Evolutionary conservation across 2,888 invertebrate species (phyloP).

Genomic region (Imbricaverruca yamaguchii): DNA sequence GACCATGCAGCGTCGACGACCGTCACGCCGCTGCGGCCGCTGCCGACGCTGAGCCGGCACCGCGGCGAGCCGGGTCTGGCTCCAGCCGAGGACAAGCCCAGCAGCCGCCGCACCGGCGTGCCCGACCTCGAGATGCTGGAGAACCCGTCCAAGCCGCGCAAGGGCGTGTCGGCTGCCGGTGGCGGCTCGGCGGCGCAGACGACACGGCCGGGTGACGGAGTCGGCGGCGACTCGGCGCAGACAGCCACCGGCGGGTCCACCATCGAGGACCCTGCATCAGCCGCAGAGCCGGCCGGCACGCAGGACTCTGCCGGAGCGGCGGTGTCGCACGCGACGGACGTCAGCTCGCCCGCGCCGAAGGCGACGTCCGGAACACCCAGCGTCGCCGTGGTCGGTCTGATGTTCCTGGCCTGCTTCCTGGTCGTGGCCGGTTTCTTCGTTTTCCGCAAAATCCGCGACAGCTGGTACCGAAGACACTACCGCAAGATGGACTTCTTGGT

Average conservation of each 20-base stretch:
- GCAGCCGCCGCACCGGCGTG: neutral
- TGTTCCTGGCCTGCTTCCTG: neutral
- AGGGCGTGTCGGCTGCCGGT: neutral
- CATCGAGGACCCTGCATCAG: neutral
- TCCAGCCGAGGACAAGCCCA: neutral
- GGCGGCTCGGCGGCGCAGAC: neutral
- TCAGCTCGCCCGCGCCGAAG: neutral
- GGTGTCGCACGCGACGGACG: neutral
- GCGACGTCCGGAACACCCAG: neutral
- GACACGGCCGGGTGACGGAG: neutral
- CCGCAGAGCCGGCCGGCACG: neutral
- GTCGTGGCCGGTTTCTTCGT: neutral
- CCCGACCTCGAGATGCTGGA: constrained; percentile 3
- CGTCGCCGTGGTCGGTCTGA: neutral
- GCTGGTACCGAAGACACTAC: neutral
- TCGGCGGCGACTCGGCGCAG: neutral
- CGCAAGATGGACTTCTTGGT: constrained; percentile 12
- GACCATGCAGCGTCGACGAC: too few species aligned
- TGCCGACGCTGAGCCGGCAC: constrained; percentile 1
- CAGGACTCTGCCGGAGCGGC: neutral
- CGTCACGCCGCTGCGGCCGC: too few species aligned
- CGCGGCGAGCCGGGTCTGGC: neutral
- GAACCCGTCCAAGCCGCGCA: constrained; percentile 14
- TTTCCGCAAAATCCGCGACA: neutral
- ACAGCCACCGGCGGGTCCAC: neutral